A percentile compares a stretch with the other conserved stretches of the same genome.
phyloP scores from a whole-genome alignment of 1,140 invertebrate species.

The Camponotus pennsylvanicus region DNA sequence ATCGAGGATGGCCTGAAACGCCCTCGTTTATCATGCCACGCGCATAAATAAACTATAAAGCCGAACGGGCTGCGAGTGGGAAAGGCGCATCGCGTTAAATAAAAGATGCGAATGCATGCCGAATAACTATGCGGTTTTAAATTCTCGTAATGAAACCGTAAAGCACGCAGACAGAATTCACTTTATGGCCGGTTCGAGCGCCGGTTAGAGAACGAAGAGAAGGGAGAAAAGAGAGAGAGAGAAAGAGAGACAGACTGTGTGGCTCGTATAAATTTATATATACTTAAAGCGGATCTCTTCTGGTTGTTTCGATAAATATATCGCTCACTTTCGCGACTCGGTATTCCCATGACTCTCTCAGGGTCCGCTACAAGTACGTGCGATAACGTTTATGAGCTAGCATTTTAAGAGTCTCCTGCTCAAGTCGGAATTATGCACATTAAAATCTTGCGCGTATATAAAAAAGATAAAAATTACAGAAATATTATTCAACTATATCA shows the following conservation, averaged over 20 bases:
- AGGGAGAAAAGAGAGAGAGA: no score
- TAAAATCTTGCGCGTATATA: slow-evolving; percentile 5
- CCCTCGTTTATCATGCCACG: slow-evolving; percentile 44
- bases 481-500: neutral
- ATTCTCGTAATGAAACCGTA: slow-evolving; percentile 74
- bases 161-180: slow-evolving; percentile 62
- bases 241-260: neutral
- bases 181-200: slow-evolving; percentile 60
- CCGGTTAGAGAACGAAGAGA: slow-evolving; percentile 21
- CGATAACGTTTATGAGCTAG: neutral
- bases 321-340: slow-evolving; percentile 22
- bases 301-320: slow-evolving; percentile 58
- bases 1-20: slow-evolving; percentile 12
- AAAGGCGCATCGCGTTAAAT: slow-evolving; percentile 55
- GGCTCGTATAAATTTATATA: slow-evolving; percentile 57
- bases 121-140: slow-evolving; percentile 61
- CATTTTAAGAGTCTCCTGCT: slow-evolving; percentile 4
- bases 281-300: slow-evolving; percentile 49
- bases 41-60: slow-evolving; percentile 54
- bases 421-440: neutral
- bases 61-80: neutral
- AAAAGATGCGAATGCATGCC: slow-evolving; percentile 60
- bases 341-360: slow-evolving; percentile 43
- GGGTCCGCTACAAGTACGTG: neutral
- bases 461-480: slow-evolving; percentile 6